Conservation (phyloP, 2,113 vertebrate species). For the Oncorhynchus keta region DNA sequence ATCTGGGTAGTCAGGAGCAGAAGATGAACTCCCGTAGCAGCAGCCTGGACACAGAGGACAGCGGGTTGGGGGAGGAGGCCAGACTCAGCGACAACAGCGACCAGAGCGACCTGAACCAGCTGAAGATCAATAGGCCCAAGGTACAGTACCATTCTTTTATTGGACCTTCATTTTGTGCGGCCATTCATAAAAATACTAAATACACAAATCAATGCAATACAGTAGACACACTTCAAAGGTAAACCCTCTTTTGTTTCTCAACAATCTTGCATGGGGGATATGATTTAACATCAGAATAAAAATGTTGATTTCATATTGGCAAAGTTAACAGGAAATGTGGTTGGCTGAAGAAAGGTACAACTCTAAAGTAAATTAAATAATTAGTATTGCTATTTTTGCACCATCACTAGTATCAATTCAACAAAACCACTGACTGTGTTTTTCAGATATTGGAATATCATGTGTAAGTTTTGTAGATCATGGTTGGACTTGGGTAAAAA, state of each 20-base stretch:
- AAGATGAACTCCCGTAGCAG: slow-evolving; percentile 62
- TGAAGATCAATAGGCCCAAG: slow-evolving; percentile 58
- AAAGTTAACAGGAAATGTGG: no score
- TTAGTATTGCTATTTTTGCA: background rate
- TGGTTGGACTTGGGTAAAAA: no score
- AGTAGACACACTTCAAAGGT: background rate
- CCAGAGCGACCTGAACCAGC: slow-evolving; percentile 1
- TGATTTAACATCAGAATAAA: background rate
- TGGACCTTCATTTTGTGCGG: background rate
- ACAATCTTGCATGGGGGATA: background rate
- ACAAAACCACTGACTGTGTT: no score
- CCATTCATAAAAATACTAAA: background rate
- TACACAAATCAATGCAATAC: background rate
- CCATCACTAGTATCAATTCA: no score
- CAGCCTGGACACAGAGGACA: slow-evolving; percentile 74
- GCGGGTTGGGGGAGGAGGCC: slow-evolving; percentile 68
- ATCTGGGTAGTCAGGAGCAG: slow-evolving; percentile 51
- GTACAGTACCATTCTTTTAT: slow-evolving; percentile 37
- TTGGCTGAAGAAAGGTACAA: background rate
- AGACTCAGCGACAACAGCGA: slow-evolving; percentile 59
- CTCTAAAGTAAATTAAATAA: background rate
- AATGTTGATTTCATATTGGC: no score
- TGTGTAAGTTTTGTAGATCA: no score
- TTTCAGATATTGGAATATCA: no score
- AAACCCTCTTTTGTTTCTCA: background rate